phyloP scores from a whole-genome alignment of 2,888 invertebrate species.

The Eupithecia exiguata region DNA sequence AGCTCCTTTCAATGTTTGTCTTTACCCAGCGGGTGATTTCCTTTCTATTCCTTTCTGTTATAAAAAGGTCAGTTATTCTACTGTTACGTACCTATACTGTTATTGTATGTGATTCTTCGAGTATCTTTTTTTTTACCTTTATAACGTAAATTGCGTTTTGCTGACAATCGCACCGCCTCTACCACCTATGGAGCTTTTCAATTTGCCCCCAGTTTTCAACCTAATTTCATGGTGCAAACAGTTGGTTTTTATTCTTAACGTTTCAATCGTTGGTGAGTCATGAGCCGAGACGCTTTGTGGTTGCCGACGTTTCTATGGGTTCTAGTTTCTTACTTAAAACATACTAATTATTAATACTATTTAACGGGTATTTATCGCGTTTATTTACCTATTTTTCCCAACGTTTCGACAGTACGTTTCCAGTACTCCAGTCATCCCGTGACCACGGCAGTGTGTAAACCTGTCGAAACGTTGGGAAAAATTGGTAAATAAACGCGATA shows the following conservation, averaged over 20 bases:
- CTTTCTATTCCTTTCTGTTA: conserved; percentile 65
- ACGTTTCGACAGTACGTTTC: too few species aligned
- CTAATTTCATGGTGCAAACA: neutral
- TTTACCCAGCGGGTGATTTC: conserved; percentile 65
- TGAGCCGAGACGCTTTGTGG: conserved; percentile 61
- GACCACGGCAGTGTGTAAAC: too few species aligned
- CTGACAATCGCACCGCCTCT: conserved; percentile 79
- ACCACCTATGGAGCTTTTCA: conserved; percentile 72
- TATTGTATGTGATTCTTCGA: conserved; percentile 57
- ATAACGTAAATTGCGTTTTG: conserved; percentile 55
- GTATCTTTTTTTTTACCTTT: conserved; percentile 63
- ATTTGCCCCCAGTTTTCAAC: conserved; percentile 21
- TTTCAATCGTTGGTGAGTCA: conserved; percentile 75
- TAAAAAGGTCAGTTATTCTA: conserved; percentile 70
- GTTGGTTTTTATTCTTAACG: conserved; percentile 62
- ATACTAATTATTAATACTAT: neutral
- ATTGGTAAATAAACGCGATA: too few species aligned
- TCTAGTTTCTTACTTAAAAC: conserved; percentile 26
- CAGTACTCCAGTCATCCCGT: too few species aligned
- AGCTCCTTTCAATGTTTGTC: conserved; percentile 41
- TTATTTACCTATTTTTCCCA: too few species aligned
- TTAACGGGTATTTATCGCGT: too few species aligned
- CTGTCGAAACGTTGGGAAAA: too few species aligned
- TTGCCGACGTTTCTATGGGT: conserved; percentile 60
- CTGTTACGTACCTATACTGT: conserved; percentile 57